These are phyloP conservation scores for Condylura cristata DNA, from an alignment of 2,113 vertebrate genomes.

Conservation along the genomic window DNA sequence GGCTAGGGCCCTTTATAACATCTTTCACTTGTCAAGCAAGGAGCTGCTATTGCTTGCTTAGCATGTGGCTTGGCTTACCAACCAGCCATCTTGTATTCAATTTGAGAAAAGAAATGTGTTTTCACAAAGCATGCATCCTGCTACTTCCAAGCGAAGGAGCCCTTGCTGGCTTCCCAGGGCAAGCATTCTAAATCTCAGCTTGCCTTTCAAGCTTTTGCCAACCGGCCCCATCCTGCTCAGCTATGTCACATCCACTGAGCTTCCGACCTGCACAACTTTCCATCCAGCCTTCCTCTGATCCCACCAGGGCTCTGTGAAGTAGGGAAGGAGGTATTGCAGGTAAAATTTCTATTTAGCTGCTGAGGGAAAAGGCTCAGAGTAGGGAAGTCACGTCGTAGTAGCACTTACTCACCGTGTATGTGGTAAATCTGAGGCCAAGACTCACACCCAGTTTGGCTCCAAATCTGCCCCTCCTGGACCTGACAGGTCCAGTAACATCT, in stretches of 20 bases:
- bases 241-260: neutral
- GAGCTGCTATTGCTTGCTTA: neutral
- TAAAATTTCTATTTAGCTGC: neutral
- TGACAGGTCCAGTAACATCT: neutral
- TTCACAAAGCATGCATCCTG: neutral
- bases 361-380: neutral
- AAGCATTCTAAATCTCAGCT: neutral
- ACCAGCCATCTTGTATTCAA: neutral
- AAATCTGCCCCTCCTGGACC: neutral
- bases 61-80: neutral
- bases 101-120: neutral
- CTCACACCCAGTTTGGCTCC: neutral
- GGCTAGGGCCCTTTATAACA: neutral
- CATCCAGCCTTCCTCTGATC: neutral
- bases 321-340: neutral
- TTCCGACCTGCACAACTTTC: too few relatives aligned
- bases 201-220: neutral
- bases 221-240: neutral
- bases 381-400: neutral
- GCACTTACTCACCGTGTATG: neutral
- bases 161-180: neutral
- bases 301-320: neutral
- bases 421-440: neutral
- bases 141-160: neutral
- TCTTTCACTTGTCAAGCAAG: neutral